A percentile compares a stretch with the other conserved stretches of the same genome.
phyloP scores from a whole-genome alignment of 2,888 invertebrate species.

The Toxonevra muliebris region DNA sequence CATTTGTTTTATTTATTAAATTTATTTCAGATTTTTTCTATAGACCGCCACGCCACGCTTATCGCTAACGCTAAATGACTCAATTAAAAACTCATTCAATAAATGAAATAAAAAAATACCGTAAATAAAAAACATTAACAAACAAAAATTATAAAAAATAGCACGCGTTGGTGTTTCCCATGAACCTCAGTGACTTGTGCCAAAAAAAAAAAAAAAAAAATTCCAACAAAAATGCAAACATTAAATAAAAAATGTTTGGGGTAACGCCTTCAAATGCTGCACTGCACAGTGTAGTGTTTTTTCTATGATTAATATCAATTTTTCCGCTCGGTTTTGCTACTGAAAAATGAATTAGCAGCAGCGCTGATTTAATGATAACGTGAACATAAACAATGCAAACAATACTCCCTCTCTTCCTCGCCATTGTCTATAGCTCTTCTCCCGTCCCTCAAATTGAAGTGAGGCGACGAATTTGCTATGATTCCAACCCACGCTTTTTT shows the following conservation, averaged over 20 bases:
- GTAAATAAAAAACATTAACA: conserved; percentile 8
- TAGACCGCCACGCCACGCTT: conserved; percentile 3
- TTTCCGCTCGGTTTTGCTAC: conserved; percentile 9
- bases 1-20: not conserved
- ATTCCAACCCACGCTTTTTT: not conserved
- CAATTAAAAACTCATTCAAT: conserved; percentile 17
- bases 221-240: conserved; percentile 1
- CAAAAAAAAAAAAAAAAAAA: not conserved
- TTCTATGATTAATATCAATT: conserved; percentile 5
- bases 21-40: not conserved
- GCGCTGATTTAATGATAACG: conserved; percentile 18
- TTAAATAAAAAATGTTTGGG: not conserved
- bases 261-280: conserved; percentile 6
- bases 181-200: conserved; percentile 18
- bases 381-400: not conserved
- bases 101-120: not conserved
- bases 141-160: conserved; percentile 1
- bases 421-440: not conserved
- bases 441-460: no score
- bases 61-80: conserved; percentile 16
- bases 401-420: not conserved
- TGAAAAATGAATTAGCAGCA: conserved; percentile 9
- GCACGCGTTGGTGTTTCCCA: conserved; percentile 25
- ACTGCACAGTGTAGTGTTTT: not conserved
- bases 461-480: no score